phyloP scores from a whole-genome alignment of 2,888 invertebrate genomes.

The Callyntrura sp. region DNA sequence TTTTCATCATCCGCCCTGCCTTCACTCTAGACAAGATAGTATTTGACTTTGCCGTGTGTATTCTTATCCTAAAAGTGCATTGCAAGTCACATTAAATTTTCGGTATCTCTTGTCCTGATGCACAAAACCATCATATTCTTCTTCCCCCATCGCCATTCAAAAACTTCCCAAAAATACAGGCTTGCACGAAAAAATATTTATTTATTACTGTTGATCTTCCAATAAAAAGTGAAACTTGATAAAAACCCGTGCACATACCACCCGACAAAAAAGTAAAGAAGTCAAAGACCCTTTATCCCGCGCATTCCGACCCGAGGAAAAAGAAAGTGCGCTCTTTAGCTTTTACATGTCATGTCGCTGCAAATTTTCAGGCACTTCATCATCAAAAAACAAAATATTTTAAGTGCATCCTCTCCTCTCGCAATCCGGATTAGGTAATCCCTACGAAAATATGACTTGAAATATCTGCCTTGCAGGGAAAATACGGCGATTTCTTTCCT shows the following conservation, averaged over 20 bases:
- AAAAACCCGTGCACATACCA: background rate
- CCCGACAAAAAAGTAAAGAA: background rate
- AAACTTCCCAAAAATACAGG: background rate
- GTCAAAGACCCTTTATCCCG: background rate
- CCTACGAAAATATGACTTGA: background rate
- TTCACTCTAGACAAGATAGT: too few species aligned
- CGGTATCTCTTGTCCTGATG: background rate
- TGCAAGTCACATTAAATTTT: too few species aligned
- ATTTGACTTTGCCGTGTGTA: background rate
- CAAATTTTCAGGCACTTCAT: slow-evolving; percentile 32
- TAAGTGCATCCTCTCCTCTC: background rate
- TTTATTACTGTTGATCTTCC: background rate
- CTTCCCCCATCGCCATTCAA: background rate
- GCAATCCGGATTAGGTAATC: slow-evolving; percentile 26
- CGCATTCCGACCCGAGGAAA: background rate
- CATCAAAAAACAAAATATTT: slow-evolving; percentile 15
- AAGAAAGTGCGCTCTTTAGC: background rate
- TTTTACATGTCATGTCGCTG: background rate
- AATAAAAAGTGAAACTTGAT: slow-evolving; percentile 8
- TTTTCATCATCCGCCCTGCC: slow-evolving; percentile 16
- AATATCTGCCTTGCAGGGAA: background rate
- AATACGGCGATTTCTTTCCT: slow-evolving; percentile 4
- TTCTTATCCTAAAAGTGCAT: background rate
- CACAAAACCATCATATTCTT: background rate
- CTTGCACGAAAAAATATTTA: background rate